These are phyloP conservation scores for Triplophysa rosa DNA, from an alignment of 2,113 vertebrate genomes.

Conservation along the genomic window DNA sequence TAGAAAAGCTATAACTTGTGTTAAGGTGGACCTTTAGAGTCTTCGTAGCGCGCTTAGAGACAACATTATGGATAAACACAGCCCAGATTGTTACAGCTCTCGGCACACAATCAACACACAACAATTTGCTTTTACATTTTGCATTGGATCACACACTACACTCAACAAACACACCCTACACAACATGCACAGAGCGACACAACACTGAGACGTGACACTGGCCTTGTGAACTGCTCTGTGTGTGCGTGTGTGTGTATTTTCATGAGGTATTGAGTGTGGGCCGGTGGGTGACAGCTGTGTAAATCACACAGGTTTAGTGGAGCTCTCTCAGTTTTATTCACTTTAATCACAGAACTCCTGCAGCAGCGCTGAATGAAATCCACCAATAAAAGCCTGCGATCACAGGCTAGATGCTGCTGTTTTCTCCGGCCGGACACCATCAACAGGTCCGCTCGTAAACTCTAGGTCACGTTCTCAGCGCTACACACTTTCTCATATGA, in stretches of 20 bases:
- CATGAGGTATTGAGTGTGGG: constrained; percentile 72
- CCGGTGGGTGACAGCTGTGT: constrained; percentile 75
- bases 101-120: too few species aligned
- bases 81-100: too few species aligned
- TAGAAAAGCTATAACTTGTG: too few species aligned
- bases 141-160: too few species aligned
- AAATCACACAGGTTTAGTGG: constrained; percentile 79
- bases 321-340: constrained; percentile 72
- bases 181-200: neutral
- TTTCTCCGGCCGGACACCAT: constrained; percentile 59
- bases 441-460: constrained; percentile 76
- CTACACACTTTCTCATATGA: constrained; percentile 71
- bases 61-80: too few species aligned
- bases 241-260: constrained; percentile 69
- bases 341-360: constrained; percentile 79
- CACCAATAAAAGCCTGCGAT: constrained; percentile 66
- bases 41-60: too few species aligned
- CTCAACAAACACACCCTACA: constrained; percentile 3
- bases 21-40: too few species aligned
- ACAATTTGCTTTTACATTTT: too few species aligned
- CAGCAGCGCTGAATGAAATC: constrained; percentile 72
- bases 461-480: constrained; percentile 72
- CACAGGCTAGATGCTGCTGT: constrained; percentile 59
- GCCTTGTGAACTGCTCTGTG: constrained; percentile 37
- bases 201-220: constrained; percentile 23